Base-by-base conservation (phyloP, 1,140 invertebrate species). In the Nasonia giraulti region DNA sequence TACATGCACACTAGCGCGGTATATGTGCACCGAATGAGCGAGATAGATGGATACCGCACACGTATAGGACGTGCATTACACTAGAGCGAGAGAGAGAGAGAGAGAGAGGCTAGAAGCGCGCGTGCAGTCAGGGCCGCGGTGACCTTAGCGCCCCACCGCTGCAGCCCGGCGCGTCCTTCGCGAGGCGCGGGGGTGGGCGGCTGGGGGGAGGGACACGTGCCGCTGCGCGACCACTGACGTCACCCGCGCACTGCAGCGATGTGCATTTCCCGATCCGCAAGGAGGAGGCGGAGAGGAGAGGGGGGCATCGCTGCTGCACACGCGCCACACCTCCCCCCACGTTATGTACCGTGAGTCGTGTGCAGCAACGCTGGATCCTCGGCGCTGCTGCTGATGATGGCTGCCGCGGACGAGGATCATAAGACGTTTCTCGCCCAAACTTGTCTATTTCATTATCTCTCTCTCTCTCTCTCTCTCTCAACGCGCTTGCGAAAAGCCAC, bases 81-180 rank as follows among this genome's bases (percentile, higher is more conserved):
- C 55, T 62, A 62, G 55, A 20, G 20, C 55, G n/a, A 7, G 6
- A 62, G 17, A 62, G 55, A 62, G 55, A 62, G 17, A 55, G 50
- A 55, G 50, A 55, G 50, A 55, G 50, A 55, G 55, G 10, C 68
- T 27, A 27, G 80, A 47, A 23, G 88, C 90, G 91, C 91, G 91
- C 91, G 90, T 92, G 91, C 91, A 92, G 91, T 92, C 91, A 93
- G 91, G 92, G 92, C 91, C 91, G 89, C 91, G 88, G 90, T 92
- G 92, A 92, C 92, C 91, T 93, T 92, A 92, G 89, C 83, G 80
- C 85, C 89, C 85, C 85, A 71, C 85, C 62, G 40, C 79, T 37
- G 80, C 86, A 73, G 83, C 83, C 80, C 79, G 20, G 47, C 37
- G 75, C 83, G 75, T 81, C 33, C 76, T 83, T 84, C 73, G 86